Evolutionary conservation across 2,888 invertebrate genomes (phyloP).

Genomic region (Junonia oenone): DNA sequence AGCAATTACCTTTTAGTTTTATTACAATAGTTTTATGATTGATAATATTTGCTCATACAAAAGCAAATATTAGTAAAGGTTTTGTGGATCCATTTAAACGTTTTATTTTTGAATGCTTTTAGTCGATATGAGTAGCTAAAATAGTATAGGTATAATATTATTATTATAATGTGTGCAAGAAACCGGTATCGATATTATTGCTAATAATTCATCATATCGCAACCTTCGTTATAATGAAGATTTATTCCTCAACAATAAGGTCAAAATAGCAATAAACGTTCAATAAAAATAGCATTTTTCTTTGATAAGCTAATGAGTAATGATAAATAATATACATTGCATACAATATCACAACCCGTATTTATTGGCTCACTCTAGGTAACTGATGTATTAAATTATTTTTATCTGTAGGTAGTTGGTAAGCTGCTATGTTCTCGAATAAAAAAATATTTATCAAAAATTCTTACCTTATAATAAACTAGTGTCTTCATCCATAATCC

Average conservation of each 20-base stretch:
- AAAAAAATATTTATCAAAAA: neutral
- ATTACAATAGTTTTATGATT: neutral
- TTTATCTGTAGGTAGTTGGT: too few relatives aligned
- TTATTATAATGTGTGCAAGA: neutral
- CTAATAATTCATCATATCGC: neutral
- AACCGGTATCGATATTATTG: neutral
- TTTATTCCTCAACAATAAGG: slow-evolving; percentile 1
- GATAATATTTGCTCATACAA: too few relatives aligned
- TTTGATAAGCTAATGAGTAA: neutral
- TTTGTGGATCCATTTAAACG: too few relatives aligned
- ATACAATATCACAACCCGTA: neutral
- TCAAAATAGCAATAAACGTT: neutral
- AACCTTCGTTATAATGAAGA: neutral
- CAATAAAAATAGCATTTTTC: neutral
- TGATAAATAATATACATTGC: neutral
- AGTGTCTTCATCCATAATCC: slow-evolving; percentile 43
- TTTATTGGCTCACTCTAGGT: neutral
- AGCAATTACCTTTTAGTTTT: slow-evolving; percentile 1
- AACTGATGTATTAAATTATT: neutral
- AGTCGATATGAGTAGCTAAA: neutral
- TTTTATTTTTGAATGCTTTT: too few relatives aligned
- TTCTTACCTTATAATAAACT: slow-evolving; percentile 31
- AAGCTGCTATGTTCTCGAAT: neutral
- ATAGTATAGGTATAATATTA: too few relatives aligned
- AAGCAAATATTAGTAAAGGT: neutral